Conservation (phyloP, 2,888 invertebrate genomes). For the Aporophyla nigra region DNA sequence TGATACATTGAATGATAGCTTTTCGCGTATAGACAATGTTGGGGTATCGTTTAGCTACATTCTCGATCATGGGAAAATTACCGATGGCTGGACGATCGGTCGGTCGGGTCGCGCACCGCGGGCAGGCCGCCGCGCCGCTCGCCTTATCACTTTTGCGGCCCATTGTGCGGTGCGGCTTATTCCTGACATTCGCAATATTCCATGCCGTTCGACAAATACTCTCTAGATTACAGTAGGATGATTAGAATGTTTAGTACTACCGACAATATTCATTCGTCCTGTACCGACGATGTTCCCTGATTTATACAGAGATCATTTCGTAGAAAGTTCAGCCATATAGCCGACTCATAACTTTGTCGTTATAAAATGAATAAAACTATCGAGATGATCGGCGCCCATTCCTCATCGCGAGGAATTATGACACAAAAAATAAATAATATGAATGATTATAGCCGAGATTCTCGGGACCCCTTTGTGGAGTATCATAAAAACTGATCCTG, state of each 20-base stretch:
- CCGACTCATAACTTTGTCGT: conserved; percentile 65
- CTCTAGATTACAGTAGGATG: conserved; percentile 80
- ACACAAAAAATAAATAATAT: conserved; percentile 79
- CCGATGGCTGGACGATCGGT: conserved; percentile 80
- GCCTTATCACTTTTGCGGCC: conserved; percentile 79
- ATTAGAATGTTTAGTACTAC: conserved; percentile 82
- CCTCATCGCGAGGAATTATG: conserved; percentile 83
- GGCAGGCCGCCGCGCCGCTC: conserved; percentile 58
- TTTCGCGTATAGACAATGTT: conserved; percentile 73
- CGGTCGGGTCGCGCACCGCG: conserved; percentile 67
- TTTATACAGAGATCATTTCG: conserved; percentile 59
- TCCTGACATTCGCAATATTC: conserved; percentile 84
- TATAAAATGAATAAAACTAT: conserved; percentile 73
- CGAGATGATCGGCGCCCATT: conserved; percentile 76
- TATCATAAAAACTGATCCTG: conserved; percentile 86
- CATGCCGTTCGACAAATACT: conserved; percentile 81
- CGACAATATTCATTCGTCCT: conserved; percentile 65
- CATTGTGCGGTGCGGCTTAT: conserved; percentile 79
- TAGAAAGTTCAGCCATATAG: conserved; percentile 61
- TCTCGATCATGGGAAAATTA: conserved; percentile 86
- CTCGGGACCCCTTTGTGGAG: conserved; percentile 78
- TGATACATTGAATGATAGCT: conserved; percentile 73
- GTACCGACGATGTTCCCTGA: conserved; percentile 39
- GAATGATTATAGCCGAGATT: conserved; percentile 73
- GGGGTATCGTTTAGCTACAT: conserved; percentile 76